Evolutionary conservation across 2,113 vertebrate genomes (phyloP).

Genomic region (Chionis minor): DNA sequence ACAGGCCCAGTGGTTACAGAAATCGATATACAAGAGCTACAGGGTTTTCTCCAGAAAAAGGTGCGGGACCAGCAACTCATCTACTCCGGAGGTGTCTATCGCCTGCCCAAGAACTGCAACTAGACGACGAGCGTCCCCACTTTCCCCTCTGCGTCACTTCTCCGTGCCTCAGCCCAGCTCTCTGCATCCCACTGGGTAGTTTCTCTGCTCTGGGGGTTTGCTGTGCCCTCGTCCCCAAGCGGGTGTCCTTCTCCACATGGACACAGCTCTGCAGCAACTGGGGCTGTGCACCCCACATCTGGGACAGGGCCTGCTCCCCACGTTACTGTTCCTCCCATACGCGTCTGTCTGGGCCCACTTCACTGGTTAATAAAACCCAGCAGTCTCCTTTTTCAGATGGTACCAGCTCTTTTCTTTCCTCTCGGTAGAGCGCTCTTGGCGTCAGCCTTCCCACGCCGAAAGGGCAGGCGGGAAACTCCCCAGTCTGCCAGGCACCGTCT

Average conservation of each 20-base stretch:
- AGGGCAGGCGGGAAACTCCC: not conserved
- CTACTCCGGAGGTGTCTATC: slow-evolving; percentile 86
- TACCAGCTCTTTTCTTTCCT: not conserved
- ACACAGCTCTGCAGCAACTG: not conserved
- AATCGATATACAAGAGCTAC: slow-evolving; percentile 92
- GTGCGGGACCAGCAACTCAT: slow-evolving; percentile 92
- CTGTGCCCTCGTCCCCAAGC: not conserved
- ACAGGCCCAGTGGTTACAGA: slow-evolving; percentile 91
- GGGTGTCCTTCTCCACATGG: rapidly evolving
- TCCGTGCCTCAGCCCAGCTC: not conserved
- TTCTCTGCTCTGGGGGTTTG: not conserved
- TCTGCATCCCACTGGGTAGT: not conserved
- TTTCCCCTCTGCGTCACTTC: not conserved
- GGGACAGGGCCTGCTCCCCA: not conserved
- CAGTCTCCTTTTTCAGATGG: not conserved
- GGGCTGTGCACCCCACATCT: not conserved
- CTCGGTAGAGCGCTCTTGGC: not conserved
- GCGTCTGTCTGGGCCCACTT: not conserved
- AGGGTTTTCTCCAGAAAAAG: slow-evolving; percentile 93
- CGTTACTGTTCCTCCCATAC: not conserved
- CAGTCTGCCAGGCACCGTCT: rapidly evolving
- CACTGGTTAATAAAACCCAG: slow-evolving; percentile 21
- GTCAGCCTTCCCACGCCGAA: not conserved
- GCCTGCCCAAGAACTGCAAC: slow-evolving; percentile 87
- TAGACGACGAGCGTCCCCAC: not conserved